A percentile compares a stretch with the other conserved stretches of the same genome.
Evolutionary conservation across 92 coral and sea anemone species (phyloP).

Genomic region (Bergia sp.): DNA sequence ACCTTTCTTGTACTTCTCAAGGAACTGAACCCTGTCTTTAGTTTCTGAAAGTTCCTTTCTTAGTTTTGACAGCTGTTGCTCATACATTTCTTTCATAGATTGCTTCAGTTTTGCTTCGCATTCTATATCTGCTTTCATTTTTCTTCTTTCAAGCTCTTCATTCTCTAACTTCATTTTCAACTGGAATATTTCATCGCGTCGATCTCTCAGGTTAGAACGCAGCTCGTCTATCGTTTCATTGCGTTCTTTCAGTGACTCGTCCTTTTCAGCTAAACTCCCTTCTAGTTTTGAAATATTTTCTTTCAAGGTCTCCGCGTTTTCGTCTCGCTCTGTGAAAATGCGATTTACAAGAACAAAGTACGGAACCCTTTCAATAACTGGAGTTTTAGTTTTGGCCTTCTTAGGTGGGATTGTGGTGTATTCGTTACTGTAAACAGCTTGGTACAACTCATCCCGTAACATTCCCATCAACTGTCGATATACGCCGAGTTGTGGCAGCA

Average conservation of each 20-base stretch:
- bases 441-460: conserved; percentile 91
- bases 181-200: conserved; percentile 70
- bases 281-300: conserved; percentile 64
- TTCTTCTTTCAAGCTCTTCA: conserved; percentile 65
- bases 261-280: conserved; percentile 55
- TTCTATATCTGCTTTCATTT: conserved; percentile 61
- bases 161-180: conserved; percentile 77
- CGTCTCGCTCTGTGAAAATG: conserved; percentile 79
- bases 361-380: conserved; percentile 85
- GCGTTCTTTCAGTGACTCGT: conserved; percentile 49
- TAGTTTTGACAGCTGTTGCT: conserved; percentile 65
- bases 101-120: conserved; percentile 73
- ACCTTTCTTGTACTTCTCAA: conserved; percentile 82
- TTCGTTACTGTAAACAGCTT: conserved; percentile 90
- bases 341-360: conserved; percentile 89
- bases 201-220: conserved; percentile 62
- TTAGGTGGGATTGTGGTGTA: conserved; percentile 83
- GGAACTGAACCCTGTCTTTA: conserved; percentile 61
- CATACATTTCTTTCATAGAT: conserved; percentile 65
- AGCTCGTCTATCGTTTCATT: conserved; percentile 54
- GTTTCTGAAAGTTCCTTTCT: conserved; percentile 78
- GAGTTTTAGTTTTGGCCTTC: conserved; percentile 59
- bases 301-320: conserved; percentile 74
- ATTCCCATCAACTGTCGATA: conserved; percentile 83
- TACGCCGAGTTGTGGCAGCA: conserved; percentile 82